Percentiles rank a stretch among this genome's conserved stretches.
Conservation (phyloP, 2,888 invertebrate genomes). For the Melieria omissa region DNA sequence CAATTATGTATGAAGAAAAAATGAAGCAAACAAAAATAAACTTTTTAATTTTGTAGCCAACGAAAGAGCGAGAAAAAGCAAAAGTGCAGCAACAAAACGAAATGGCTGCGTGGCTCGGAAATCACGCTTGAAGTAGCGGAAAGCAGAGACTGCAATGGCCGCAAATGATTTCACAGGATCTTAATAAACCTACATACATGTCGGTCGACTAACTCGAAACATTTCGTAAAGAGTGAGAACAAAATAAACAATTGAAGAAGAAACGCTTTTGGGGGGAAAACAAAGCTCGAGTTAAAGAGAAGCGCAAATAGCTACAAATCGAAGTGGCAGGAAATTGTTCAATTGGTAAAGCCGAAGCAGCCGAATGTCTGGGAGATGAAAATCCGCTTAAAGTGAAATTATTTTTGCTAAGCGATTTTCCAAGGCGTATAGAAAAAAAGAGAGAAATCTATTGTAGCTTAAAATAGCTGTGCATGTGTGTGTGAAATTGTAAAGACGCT, state of each 20-base stretch:
- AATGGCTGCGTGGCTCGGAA: not conserved
- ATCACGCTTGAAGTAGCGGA: not conserved
- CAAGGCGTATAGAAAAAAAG: too few relatives aligned
- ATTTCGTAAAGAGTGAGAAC: constrained; percentile 1
- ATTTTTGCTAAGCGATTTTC: constrained; percentile 53
- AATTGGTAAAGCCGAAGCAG: not conserved
- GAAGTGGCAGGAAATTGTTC: too few relatives aligned
- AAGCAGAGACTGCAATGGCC: not conserved
- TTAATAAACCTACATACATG: constrained; percentile 24
- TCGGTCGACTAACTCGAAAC: not conserved
- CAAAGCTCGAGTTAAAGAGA: constrained; percentile 55
- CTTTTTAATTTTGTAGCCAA: constrained; percentile 36
- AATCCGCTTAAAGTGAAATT: constrained; percentile 64
- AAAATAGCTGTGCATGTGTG: too few relatives aligned
- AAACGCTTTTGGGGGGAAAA: constrained; percentile 47
- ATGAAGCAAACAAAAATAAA: constrained; percentile 38
- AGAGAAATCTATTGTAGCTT: too few relatives aligned
- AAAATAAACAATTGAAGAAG: constrained; percentile 46
- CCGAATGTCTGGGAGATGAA: constrained; percentile 33
- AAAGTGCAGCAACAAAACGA: not conserved
- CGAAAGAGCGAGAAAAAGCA: constrained; percentile 14
- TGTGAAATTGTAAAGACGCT: too few relatives aligned
- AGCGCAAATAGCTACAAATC: not conserved
- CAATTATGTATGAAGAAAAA: constrained; percentile 45
- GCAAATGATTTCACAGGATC: constrained; percentile 24